Evolutionary conservation across 2,797 vertebrate genomes (phyloP).

Genomic region (Cirrhinus molitorella): DNA sequence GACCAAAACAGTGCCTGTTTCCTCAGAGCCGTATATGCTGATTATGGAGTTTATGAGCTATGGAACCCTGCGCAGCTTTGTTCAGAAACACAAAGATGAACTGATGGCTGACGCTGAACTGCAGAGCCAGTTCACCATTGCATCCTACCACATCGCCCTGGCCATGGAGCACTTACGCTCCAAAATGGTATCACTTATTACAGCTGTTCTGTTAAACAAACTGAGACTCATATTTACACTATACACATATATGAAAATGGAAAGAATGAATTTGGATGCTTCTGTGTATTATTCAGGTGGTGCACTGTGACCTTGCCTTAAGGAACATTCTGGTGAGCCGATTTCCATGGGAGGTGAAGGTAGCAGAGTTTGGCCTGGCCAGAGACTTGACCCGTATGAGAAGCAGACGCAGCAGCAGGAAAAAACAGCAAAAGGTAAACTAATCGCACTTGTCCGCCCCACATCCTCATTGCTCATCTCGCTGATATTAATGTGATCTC

Average conservation of each 20-base stretch:
- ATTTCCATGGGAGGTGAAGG: conserved; percentile 81
- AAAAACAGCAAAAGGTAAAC: conserved; percentile 69
- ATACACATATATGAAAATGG: background rate
- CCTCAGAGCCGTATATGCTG: conserved; percentile 76
- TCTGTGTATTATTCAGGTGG: conserved; percentile 67
- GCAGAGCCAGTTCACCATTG: conserved; percentile 76
- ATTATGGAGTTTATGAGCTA: conserved; percentile 79
- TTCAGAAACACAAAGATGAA: conserved; percentile 71
- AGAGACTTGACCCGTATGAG: conserved; percentile 70
- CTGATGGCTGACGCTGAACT: conserved; percentile 71
- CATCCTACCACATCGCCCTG: conserved; percentile 78
- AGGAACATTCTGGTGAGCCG: conserved; percentile 79
- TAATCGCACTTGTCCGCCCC: background rate
- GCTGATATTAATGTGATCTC: conserved; percentile 18
- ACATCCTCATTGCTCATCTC: background rate
- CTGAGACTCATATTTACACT: background rate
- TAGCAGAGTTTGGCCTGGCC: conserved; percentile 78
- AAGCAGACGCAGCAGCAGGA: conserved; percentile 72
- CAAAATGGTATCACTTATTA: conserved; percentile 73
- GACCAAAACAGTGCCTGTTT: conserved; percentile 9
- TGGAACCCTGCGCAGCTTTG: conserved; percentile 78
- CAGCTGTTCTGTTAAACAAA: background rate
- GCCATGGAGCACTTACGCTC: conserved; percentile 79
- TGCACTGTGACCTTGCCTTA: conserved; percentile 81
- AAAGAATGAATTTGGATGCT: background rate